Base-by-base conservation (phyloP, 1,140 invertebrate genomes). In the Oryzaephilus surinamensis region DNA sequence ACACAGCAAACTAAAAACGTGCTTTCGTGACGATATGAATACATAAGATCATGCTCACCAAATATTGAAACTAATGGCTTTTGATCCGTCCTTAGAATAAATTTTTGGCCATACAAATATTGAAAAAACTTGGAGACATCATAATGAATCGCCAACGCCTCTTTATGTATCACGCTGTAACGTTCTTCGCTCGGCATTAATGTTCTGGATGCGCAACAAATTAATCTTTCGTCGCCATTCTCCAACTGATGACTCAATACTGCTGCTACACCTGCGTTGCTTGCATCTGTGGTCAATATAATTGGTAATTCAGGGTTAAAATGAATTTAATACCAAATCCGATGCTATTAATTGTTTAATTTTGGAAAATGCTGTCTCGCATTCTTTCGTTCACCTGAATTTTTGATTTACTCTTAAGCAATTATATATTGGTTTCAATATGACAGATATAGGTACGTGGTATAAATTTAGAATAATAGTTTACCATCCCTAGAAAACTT, bases 51-150 rank as follows among this genome's bases (percentile, higher is more conserved):
- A n/a, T n/a, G n/a, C n/a, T n/a, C n/a, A n/a, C 43, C 34, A 29
- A 60, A 60, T 44, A 60, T 57, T 28, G 42, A 31, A 1, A 31
- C 16, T 34, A 62, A 36, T 0, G 68, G 64, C 36, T 64, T 55
- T 41, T 71, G 64, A 43, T 72, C 69, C 5, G 67, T 71, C n/a
- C 57, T 21, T 11, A 70, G 46, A 3, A 45, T 48, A 32, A 72
- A 66, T 16, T 53, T 38, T 6, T 55, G 37, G 6, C 63, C 65
- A 43, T 57, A 67, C 6, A 71, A 32, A 44, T 63, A 69, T 26
- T 46, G 42, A 28, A 46, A 56, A 59, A 71, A 52, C 64, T 48
- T 60, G 16, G 26, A 16, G 10, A 44, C 27, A 15, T 23, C 32
- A 31, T 41, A 55, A 34, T 49, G 36, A 32, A 55, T 45, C 2